These are phyloP conservation scores for Hiodon tergisus DNA, from an alignment of 2,113 vertebrate genomes.

Conservation along the genomic window DNA sequence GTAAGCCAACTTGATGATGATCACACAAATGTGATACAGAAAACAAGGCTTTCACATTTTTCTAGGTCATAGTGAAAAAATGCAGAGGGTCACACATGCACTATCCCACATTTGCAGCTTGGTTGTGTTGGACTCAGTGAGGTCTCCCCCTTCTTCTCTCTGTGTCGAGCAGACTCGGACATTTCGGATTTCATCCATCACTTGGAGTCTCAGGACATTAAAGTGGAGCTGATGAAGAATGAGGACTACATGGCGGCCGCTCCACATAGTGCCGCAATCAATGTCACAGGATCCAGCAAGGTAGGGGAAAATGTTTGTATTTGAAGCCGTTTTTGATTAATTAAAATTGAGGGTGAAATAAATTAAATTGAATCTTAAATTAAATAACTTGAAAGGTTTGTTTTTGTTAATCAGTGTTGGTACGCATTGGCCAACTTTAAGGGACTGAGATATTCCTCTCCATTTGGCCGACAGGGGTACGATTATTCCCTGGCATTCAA, in stretches of 20 bases:
- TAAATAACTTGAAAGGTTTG: too few relatives aligned
- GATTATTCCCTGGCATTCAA: conserved; percentile 76
- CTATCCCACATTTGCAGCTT: too few relatives aligned
- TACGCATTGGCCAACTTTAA: not conserved
- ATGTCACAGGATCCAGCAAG: conserved; percentile 70
- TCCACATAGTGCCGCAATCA: conserved; percentile 84
- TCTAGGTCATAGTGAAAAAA: too few relatives aligned
- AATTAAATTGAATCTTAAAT: too few relatives aligned
- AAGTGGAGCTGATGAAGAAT: conserved; percentile 73
- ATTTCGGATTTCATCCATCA: conserved; percentile 72
- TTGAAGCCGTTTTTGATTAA: not conserved
- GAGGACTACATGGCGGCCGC: conserved; percentile 74
- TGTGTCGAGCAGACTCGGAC: conserved; percentile 59
- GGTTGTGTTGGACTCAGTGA: too few relatives aligned
- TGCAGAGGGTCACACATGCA: too few relatives aligned
- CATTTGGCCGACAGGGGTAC: conserved; percentile 63
- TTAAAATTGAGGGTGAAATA: not conserved
- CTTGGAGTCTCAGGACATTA: conserved; percentile 72
- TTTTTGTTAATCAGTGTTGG: too few relatives aligned
- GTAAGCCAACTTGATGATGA: too few relatives aligned
- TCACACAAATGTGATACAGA: too few relatives aligned
- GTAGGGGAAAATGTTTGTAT: conserved; percentile 45
- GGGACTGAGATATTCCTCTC: not conserved
- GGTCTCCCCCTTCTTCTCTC: conserved; percentile 23
- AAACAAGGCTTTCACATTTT: too few relatives aligned